These are phyloP conservation scores for Ethmia dodecea DNA, from an alignment of 2,888 invertebrate species.

Conservation along the genomic window DNA sequence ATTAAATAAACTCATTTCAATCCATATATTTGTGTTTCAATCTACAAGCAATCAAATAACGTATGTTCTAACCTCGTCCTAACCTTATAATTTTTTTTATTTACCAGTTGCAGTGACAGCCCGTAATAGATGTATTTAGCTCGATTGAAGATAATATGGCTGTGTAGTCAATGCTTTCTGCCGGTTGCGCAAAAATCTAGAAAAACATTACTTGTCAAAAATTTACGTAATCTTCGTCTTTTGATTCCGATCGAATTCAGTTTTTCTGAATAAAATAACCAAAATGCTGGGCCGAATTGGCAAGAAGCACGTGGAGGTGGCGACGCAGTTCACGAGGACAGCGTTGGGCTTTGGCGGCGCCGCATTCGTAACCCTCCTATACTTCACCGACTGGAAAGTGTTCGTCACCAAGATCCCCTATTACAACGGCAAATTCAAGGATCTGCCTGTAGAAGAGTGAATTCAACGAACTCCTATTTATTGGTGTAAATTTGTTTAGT, in stretches of 20 bases:
- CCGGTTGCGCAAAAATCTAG: background rate
- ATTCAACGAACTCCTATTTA: background rate
- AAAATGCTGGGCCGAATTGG: constrained; percentile 72
- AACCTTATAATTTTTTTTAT: background rate
- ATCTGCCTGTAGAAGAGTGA: constrained; percentile 42
- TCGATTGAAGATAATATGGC: background rate
- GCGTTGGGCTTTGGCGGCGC: constrained; percentile 81
- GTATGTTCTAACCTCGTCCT: background rate
- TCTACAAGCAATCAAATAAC: background rate
- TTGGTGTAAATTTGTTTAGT: constrained; percentile 5
- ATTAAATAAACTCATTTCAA: too few relatives aligned
- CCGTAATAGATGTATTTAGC: background rate
- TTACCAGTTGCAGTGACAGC: background rate
- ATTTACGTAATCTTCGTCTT: background rate
- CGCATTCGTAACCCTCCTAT: constrained; percentile 78
- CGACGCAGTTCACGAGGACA: constrained; percentile 73
- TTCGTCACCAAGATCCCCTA: constrained; percentile 85
- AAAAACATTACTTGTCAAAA: too few relatives aligned
- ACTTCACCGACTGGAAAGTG: constrained; percentile 88
- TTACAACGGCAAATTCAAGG: constrained; percentile 84
- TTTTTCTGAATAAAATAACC: background rate
- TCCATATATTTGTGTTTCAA: too few relatives aligned
- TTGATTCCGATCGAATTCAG: background rate
- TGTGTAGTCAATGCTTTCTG: background rate
- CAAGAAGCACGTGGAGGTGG: constrained; percentile 79